Evolutionary conservation across 2,888 invertebrate species (phyloP).

Genomic region (Ophion ellenae): DNA sequence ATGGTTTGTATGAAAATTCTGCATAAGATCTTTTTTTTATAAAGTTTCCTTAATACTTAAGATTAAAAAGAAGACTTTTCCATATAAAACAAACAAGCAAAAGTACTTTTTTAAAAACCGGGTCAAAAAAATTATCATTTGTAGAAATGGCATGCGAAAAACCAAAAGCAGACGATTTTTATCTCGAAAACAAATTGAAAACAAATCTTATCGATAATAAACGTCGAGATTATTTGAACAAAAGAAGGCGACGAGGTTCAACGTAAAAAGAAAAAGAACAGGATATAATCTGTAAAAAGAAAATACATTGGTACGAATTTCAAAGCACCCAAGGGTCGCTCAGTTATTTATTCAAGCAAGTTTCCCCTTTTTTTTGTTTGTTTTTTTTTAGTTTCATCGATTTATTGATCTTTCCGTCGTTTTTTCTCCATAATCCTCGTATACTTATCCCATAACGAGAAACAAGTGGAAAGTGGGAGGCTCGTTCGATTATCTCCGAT

Average conservation of each 20-base stretch:
- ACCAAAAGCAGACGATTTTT: no score
- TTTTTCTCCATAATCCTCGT: conserved; percentile 1
- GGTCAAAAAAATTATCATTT: no score
- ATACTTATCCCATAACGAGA: conserved; percentile 11
- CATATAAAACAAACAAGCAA: no score
- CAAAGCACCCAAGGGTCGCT: conserved; percentile 49
- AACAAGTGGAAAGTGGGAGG: conserved; percentile 20
- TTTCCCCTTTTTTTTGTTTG: neutral
- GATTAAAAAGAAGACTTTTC: no score
- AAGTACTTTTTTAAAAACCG: no score
- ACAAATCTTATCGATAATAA: neutral
- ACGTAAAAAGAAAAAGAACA: conserved; percentile 8
- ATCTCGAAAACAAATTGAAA: neutral
- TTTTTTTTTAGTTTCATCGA: conserved; percentile 2
- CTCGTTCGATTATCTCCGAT: conserved; percentile 33
- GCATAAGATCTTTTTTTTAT: no score
- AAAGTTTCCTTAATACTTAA: no score
- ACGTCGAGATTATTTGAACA: neutral
- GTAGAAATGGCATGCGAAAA: no score
- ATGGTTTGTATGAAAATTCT: no score
- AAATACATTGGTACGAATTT: conserved; percentile 23
- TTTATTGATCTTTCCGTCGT: neutral
- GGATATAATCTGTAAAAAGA: neutral
- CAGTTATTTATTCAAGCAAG: neutral
- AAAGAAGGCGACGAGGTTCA: conserved; percentile 2